These are phyloP conservation scores for Luperina testacea DNA, from an alignment of 2,888 invertebrate species.

Conservation along the genomic window DNA sequence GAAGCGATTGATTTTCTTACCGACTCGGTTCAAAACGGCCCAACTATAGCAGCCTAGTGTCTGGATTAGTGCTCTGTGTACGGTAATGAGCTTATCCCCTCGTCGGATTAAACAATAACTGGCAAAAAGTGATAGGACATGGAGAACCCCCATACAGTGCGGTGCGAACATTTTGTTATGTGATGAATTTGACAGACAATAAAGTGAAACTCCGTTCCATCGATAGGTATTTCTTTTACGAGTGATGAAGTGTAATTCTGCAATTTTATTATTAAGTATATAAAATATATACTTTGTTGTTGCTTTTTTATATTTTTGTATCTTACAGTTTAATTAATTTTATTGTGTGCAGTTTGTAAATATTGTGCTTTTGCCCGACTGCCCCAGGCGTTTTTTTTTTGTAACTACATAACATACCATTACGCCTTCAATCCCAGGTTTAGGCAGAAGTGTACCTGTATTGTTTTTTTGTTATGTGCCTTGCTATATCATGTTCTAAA, in stretches of 20 bases:
- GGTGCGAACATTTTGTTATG: neutral
- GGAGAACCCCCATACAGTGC: neutral
- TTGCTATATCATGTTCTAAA: slow-evolving; percentile 19
- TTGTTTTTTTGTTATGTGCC: neutral
- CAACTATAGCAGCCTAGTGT: neutral
- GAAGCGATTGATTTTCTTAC: neutral
- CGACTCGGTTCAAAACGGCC: neutral
- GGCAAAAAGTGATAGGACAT: neutral
- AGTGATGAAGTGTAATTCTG: neutral
- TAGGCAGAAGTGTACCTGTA: neutral
- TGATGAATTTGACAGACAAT: neutral
- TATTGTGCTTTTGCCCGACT: neutral
- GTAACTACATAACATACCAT: neutral
- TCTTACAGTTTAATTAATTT: neutral
- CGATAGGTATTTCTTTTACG: neutral
- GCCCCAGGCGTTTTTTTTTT: neutral
- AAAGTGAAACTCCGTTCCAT: neutral
- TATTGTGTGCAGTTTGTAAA: neutral
- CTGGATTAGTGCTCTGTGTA: neutral
- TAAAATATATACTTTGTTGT: too few relatives aligned
- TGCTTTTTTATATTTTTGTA: neutral
- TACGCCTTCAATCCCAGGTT: neutral
- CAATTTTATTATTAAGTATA: neutral
- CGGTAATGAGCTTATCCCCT: neutral
- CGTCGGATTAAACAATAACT: neutral